Percentiles rank a stretch among this genome's conserved stretches.
phyloP scores from a whole-genome alignment of 1,140 invertebrate genomes.

The Elysia chlorotica region DNA sequence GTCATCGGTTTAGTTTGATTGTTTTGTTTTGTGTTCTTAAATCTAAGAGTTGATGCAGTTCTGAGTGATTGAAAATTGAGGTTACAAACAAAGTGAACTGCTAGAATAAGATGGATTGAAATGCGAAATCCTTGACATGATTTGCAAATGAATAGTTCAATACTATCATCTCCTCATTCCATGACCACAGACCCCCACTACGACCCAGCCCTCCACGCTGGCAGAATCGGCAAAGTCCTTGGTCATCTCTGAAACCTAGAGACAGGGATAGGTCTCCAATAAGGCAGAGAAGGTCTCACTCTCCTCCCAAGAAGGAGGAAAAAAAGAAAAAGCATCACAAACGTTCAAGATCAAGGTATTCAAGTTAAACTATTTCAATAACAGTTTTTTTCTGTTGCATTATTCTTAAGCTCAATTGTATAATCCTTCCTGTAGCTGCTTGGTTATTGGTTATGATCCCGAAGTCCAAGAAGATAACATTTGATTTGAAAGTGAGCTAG shows the following conservation, averaged over 20 bases:
- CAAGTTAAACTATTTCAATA: background rate
- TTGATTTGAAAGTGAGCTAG: too few relatives aligned
- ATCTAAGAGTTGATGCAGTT: background rate
- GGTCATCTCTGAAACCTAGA: conserved; percentile 30
- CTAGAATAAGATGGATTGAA: background rate
- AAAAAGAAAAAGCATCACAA: conserved; percentile 16
- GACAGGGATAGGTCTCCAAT: conserved; percentile 8
- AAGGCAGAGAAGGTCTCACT: conserved; percentile 29
- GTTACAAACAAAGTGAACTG: background rate
- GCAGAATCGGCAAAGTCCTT: conserved; percentile 24
- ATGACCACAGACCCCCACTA: conserved; percentile 13
- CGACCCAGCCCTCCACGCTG: conserved; percentile 8
- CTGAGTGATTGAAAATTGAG: too few relatives aligned
- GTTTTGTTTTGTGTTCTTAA: background rate
- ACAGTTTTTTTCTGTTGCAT: background rate
- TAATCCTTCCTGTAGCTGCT: too few relatives aligned
- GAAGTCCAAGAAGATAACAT: too few relatives aligned
- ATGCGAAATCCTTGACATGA: background rate
- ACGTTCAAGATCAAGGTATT: conserved; percentile 31
- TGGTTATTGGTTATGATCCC: background rate
- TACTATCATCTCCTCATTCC: too few relatives aligned
- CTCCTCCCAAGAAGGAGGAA: conserved; percentile 28
- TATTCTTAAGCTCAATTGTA: background rate
- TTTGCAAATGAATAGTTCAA: too few relatives aligned
- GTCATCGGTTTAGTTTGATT: too few relatives aligned